These are phyloP conservation scores for Scaeva pyrastri DNA, from an alignment of 2,888 invertebrate species.

Conservation along the genomic window DNA sequence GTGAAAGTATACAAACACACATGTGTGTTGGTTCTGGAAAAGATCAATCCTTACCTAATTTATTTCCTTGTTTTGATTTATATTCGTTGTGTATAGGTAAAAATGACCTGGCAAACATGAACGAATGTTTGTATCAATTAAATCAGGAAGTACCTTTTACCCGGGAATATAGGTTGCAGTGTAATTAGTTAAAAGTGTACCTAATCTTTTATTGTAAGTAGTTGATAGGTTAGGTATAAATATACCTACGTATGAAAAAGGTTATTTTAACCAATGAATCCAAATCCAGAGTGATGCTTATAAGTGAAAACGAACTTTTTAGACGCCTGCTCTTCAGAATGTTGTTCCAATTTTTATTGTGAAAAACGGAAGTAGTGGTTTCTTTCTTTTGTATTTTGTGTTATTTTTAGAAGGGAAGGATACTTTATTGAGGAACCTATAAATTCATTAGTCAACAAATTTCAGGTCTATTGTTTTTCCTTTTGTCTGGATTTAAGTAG, in stretches of 20 bases:
- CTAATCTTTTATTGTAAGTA: neutral
- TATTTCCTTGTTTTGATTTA: slow-evolving; percentile 4
- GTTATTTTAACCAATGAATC: neutral
- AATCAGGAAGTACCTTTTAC: neutral
- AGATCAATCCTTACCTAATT: neutral
- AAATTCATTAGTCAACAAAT: slow-evolving; percentile 27
- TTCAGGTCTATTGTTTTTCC: neutral
- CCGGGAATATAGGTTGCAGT: neutral
- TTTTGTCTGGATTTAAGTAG: no score
- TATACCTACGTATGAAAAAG: no score
- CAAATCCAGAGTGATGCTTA: neutral
- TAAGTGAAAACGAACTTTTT: neutral
- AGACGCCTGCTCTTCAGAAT: no score
- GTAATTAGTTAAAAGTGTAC: neutral
- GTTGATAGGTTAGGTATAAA: neutral
- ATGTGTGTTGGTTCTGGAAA: slow-evolving; percentile 1
- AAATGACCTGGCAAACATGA: neutral
- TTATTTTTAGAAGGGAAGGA: neutral
- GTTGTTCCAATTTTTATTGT: neutral
- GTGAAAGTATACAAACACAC: no score
- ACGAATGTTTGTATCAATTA: slow-evolving; percentile 9
- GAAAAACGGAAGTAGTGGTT: slow-evolving; percentile 16
- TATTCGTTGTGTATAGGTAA: neutral
- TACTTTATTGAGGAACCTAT: slow-evolving; percentile 13
- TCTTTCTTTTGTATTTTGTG: neutral